Evolutionary conservation across 2,113 vertebrate genomes (phyloP).

Genomic region (Pollimyrus isidori): DNA sequence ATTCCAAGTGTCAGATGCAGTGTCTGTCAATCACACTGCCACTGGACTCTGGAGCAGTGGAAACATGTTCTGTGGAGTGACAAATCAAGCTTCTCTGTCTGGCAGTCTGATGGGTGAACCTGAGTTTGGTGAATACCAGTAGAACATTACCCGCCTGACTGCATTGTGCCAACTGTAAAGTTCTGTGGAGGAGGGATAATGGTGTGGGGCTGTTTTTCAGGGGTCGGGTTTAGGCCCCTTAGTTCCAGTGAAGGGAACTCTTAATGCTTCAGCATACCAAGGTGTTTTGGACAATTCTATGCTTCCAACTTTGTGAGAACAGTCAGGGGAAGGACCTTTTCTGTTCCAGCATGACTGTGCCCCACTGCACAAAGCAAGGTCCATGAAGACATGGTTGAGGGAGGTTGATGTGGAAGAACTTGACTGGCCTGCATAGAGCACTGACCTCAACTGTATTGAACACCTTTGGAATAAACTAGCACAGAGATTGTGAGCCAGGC

Average conservation of each 20-base stretch:
- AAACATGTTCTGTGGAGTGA: neutral
- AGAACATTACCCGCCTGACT: neutral
- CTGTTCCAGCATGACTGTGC: neutral
- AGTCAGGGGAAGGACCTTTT: neutral
- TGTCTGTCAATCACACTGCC: no score
- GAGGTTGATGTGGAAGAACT: neutral
- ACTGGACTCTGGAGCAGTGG: no score
- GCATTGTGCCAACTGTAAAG: neutral
- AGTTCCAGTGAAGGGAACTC: neutral
- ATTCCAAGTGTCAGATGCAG: no score
- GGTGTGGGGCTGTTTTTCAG: neutral
- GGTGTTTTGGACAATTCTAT: neutral
- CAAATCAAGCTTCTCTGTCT: neutral
- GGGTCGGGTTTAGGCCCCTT: neutral
- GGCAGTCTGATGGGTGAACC: neutral
- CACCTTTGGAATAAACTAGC: neutral
- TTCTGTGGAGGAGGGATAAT: neutral
- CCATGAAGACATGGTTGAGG: neutral
- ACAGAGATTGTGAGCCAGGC: neutral
- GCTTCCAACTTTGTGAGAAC: neutral
- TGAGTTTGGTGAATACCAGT: neutral
- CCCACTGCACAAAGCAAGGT: neutral
- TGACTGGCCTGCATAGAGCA: neutral
- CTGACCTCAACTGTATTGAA: neutral
- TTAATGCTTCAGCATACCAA: neutral